Conservation (phyloP, 2,888 invertebrate species). For the Aproaerema taeniolella region DNA sequence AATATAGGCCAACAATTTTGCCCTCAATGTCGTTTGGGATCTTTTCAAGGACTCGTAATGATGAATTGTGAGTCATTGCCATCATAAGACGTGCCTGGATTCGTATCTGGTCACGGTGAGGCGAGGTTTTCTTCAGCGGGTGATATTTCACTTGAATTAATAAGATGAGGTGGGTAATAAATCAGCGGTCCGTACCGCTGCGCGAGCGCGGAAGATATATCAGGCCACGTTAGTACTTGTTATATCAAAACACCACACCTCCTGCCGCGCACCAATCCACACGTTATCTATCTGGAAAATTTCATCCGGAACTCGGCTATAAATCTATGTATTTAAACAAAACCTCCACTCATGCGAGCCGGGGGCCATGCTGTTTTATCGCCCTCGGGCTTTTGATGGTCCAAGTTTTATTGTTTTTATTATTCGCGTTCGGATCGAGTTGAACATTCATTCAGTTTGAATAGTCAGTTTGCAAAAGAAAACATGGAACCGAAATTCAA, state of each 20-base stretch:
- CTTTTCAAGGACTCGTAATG: neutral
- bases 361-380: conserved; percentile 1
- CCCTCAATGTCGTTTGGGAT: neutral
- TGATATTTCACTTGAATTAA: conserved; percentile 28
- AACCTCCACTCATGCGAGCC: neutral
- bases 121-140: conserved; percentile 17
- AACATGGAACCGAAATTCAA: too few relatives aligned
- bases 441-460: conserved; percentile 1
- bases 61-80: conserved; percentile 3
- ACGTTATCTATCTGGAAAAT: conserved; percentile 4
- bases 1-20: neutral
- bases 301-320: neutral
- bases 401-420: conserved; percentile 7
- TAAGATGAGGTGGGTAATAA: conserved; percentile 27
- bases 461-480: neutral
- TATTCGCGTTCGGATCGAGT: neutral
- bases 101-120: neutral
- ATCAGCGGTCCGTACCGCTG: conserved; percentile 25
- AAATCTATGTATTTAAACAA: neutral
- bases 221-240: conserved; percentile 4
- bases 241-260: neutral
- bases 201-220: conserved; percentile 14
- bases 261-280: neutral
- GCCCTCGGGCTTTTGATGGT: conserved; percentile 1
- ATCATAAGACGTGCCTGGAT: conserved; percentile 2